These are phyloP conservation scores for Bombus ignitus DNA, from an alignment of 1,140 invertebrate genomes.

Conservation along the genomic window DNA sequence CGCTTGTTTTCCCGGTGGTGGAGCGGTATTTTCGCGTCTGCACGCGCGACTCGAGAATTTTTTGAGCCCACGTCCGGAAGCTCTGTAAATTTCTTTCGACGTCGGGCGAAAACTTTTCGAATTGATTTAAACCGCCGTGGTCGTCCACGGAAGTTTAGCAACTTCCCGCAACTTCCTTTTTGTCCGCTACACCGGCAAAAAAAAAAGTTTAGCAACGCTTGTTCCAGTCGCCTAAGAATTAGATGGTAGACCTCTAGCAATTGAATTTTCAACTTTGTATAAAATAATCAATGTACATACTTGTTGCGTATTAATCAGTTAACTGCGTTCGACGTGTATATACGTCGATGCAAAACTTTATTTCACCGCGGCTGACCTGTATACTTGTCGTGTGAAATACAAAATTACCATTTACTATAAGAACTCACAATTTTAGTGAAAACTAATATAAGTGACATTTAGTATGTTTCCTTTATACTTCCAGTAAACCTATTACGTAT, in stretches of 20 bases:
- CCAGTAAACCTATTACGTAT: too few relatives aligned
- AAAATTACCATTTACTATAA: too few relatives aligned
- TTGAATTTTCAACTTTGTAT: neutral
- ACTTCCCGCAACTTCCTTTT: neutral
- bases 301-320: neutral
- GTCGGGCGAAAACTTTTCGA: neutral
- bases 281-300: neutral
- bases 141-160: too few relatives aligned
- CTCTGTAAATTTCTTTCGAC: conserved; percentile 15
- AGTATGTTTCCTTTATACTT: too few relatives aligned
- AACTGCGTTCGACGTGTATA: too few relatives aligned
- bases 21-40: neutral
- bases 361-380: too few relatives aligned
- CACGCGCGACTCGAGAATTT: neutral
- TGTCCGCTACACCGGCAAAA: neutral
- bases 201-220: neutral
- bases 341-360: too few relatives aligned
- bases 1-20: neutral
- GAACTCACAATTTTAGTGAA: too few relatives aligned
- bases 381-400: too few relatives aligned
- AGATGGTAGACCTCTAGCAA: too few relatives aligned
- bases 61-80: neutral
- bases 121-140: neutral
- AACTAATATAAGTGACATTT: too few relatives aligned
- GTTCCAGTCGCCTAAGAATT: neutral